Evolutionary conservation across 2,797 vertebrate species (phyloP), one percentile per base, ranked within the genome.

Genomic region (Malurus leucopterus): DNA sequence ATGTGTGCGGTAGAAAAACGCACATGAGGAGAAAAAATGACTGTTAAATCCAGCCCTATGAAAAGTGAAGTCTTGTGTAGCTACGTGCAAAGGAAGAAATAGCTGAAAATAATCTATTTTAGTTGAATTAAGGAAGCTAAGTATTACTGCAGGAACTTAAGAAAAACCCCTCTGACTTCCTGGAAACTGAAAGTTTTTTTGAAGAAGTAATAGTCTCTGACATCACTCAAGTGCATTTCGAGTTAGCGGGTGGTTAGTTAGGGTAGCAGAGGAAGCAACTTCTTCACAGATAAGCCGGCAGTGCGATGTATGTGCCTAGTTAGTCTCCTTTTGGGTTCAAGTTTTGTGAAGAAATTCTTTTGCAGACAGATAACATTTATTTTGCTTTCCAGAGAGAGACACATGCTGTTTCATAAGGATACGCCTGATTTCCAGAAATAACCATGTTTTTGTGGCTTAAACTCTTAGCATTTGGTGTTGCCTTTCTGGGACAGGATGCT

Each of bases 211-310:
- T 93, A 95, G 94, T 91, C 91, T 96, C 96, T 98, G 98, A 98
- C 98, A 98, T 98, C 98, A 98, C 96, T 84, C 43, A 67, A 83
- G 78, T 75, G 90, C 93, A 88, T 75, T 97, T 95, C 68, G 81
- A 95, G 96, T 95, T 96, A 80, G 95, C 41, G 7, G 97, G 96
- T 96, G 96, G 98, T 97, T 96, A 96, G 95, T 84, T 96, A 96
- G 96, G 94, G 96, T 95, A 94, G 93, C 96, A 96, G 97, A 98
- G 98, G 98, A 98, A 99, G 97, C 97, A 95, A 90, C 93, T 93
- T 94, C 62, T 87, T 84, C 76, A 92, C 95, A 91, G 98, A 98
- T 98, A 98, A 98, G 97, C 95, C 94, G 84, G 63, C 95, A 94
- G 96, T 65, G 96, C 97, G 94, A 93, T 93, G 95, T 97, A 98